Evolutionary conservation across 2,888 invertebrate genomes (phyloP), one percentile per base, ranked within the genome.

Genomic region (Lithophane ornitopus): DNA sequence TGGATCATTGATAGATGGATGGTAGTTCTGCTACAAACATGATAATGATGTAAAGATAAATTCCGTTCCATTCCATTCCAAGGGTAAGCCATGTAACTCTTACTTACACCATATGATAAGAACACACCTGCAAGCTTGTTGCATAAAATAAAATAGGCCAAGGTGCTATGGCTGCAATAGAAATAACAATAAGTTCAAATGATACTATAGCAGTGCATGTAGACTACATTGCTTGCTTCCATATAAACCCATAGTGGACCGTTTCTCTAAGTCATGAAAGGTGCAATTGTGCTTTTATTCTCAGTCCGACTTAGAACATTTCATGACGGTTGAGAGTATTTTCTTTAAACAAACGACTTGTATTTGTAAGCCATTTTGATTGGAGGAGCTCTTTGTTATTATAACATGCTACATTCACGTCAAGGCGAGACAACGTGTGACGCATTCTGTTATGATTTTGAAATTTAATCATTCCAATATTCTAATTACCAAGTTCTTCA

Each of bases 381-480:
- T 59, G 19, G 26, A 81, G 34, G 12, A 28, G 70, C 46, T 73
- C 6, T 44, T 41, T 83, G 59, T 77, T 80, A 61, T 71, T 69
- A 28, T 66, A 71, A 80, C 74, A 86, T 82, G 76, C 76, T 85
- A 85, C 87, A 86, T 86, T 78, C 70, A 83, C 85, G 85, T 87
- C 87, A 87, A 81, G 78, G 76, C 71, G 81, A 85, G 75, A 82
- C 82, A 87, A 86, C 83, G 86, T 85, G 86, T 87, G 86, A 85
- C 63, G 56, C 44, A 80, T 88, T 90, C 84, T 91, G 89, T 91
- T 91, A 90, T 86, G 87, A 89, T 90, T 93, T 89, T 89, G 90
- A 92, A 92, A 92, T 92, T 91, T 87, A 92, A 93, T 93, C 86
- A 92, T 92, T 92, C 87, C 91, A 91, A 92, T 92, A 89, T 80